Conservation (phyloP, 2,113 vertebrate species). For the Apistogramma diplotaenia region DNA sequence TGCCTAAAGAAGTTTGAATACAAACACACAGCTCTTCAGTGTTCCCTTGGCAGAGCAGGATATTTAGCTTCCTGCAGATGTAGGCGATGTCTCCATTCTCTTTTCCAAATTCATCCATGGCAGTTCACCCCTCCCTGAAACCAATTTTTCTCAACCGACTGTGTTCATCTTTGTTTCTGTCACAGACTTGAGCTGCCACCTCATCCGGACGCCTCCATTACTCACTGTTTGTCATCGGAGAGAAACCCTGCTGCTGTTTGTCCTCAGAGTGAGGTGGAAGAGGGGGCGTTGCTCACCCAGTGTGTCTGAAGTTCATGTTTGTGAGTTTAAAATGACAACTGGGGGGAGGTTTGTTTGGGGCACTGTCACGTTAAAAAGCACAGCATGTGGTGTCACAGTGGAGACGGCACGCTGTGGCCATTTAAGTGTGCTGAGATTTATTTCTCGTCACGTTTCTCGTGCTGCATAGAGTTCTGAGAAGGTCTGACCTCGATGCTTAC, state of each 20-base stretch:
- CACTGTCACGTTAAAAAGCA: conserved; percentile 17
- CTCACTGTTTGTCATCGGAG: conserved; percentile 37
- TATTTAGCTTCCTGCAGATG: background rate
- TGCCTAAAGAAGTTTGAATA: background rate
- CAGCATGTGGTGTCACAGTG: background rate
- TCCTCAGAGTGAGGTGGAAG: background rate
- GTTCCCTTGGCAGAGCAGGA: background rate
- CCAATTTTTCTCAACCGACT: background rate
- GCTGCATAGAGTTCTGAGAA: background rate
- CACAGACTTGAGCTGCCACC: conserved; percentile 34
- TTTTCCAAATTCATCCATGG: background rate
- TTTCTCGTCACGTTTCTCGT: background rate
- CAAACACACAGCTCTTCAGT: background rate
- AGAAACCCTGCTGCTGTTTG: conserved; percentile 26
- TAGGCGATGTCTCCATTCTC: conserved; percentile 1
- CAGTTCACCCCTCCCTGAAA: background rate
- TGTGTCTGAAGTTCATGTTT: conserved; percentile 23
- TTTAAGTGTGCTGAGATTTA: background rate
- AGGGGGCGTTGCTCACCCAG: conserved; percentile 25
- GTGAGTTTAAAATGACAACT: background rate
- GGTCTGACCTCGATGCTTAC: background rate
- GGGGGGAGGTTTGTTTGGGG: conserved; percentile 15
- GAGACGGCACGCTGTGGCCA: background rate
- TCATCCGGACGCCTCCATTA: conserved; percentile 20
- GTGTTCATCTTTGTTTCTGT: conserved; percentile 38